Evolutionary conservation across 2,797 vertebrate genomes (phyloP).

Genomic region (Botia almorhae): DNA sequence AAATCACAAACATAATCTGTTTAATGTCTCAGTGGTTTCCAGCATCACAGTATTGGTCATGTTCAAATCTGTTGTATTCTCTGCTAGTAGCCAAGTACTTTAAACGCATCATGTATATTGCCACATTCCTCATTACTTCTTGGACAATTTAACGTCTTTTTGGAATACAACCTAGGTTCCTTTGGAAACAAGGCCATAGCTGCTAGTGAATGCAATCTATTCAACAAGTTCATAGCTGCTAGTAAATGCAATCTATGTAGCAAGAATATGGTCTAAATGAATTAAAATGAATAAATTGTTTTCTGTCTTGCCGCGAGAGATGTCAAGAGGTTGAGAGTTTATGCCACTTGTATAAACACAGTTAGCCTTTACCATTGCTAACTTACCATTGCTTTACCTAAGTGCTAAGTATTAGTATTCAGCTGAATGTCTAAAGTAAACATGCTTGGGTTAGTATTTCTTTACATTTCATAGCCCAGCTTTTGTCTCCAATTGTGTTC

Average conservation of each 20-base stretch:
- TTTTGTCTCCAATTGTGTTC: not conserved
- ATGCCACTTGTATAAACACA: not conserved
- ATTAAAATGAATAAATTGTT: not conserved
- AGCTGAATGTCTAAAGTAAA: not conserved
- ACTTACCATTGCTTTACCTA: too few species aligned
- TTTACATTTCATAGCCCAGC: not conserved
- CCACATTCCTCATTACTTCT: conserved; percentile 11
- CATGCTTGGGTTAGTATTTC: not conserved
- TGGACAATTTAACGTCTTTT: conserved; percentile 1
- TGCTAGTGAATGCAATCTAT: not conserved
- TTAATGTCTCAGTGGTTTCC: too few species aligned
- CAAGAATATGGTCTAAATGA: not conserved
- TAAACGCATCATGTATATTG: not conserved
- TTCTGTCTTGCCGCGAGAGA: not conserved
- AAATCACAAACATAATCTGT: not conserved
- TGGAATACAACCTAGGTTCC: conserved; percentile 11
- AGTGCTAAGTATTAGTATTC: not conserved
- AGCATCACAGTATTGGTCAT: too few species aligned
- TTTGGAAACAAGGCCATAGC: conserved; percentile 1
- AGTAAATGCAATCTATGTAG: not conserved
- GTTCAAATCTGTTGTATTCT: not conserved
- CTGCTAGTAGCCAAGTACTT: not conserved
- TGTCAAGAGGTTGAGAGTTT: not conserved
- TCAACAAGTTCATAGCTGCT: not conserved
- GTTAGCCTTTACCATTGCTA: not conserved